Conservation (phyloP, 1,140 invertebrate species). For the Anagrus nilaparvatae region DNA sequence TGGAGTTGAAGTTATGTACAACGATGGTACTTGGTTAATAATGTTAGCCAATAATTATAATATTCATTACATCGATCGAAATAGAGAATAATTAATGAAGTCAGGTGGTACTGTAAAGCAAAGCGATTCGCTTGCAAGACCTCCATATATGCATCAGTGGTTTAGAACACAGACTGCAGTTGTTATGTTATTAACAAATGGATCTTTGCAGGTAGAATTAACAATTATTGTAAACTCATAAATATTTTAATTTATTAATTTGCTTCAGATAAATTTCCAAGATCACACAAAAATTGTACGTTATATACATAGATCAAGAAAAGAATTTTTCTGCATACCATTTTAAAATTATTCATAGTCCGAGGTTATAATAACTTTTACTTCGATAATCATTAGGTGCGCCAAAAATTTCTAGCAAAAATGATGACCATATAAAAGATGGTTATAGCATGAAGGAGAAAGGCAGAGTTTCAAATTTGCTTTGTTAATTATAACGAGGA, state of each 20-base stretch:
- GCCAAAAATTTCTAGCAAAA: no score
- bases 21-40: slow-evolving; percentile 86
- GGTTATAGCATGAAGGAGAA: no score
- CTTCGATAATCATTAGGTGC: no score
- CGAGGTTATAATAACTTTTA: no score
- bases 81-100: slow-evolving; percentile 84
- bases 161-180: slow-evolving; percentile 90
- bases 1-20: slow-evolving; percentile 91
- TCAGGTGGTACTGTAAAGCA: slow-evolving; percentile 78
- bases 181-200: slow-evolving; percentile 94
- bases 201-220: slow-evolving; percentile 78
- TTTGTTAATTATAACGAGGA: no score
- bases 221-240: no score
- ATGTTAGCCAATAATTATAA: slow-evolving; percentile 79
- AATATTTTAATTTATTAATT: slow-evolving; percentile 15
- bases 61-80: slow-evolving; percentile 93
- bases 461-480: no score
- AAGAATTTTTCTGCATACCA: slow-evolving; percentile 85
- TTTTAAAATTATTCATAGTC: slow-evolving; percentile 74
- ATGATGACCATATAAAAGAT: no score
- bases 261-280: slow-evolving; percentile 89
- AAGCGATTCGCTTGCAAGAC: slow-evolving; percentile 76
- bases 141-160: slow-evolving; percentile 93
- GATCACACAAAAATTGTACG: slow-evolving; percentile 98
- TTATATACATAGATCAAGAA: slow-evolving; percentile 89